Conservation (phyloP, 2,888 invertebrate species). For the Drosophila mulleri region DNA sequence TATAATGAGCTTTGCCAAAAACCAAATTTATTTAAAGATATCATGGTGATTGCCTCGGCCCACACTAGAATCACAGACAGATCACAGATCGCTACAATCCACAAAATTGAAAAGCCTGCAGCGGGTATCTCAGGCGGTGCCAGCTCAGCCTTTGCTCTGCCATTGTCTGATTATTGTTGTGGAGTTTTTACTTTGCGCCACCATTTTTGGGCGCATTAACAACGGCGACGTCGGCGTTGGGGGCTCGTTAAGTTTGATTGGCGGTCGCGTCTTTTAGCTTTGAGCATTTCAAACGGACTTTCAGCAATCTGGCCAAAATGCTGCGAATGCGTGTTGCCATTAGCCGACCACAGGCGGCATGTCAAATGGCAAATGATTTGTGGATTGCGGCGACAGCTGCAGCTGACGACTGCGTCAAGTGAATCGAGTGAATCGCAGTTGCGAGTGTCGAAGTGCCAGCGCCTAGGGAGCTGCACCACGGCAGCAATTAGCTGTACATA, state of each 20-base stretch:
- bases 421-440: slow-evolving; percentile 18
- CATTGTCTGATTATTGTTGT: slow-evolving; percentile 27
- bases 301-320: slow-evolving; percentile 71
- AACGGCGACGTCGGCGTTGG: slow-evolving; percentile 34
- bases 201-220: slow-evolving; percentile 64
- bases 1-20: neutral
- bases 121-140: neutral
- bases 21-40: neutral
- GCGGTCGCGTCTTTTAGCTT: slow-evolving; percentile 43
- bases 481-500: slow-evolving; percentile 65
- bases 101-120: neutral
- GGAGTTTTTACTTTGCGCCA: slow-evolving; percentile 51
- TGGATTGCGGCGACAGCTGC: slow-evolving; percentile 38
- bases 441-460: slow-evolving; percentile 28
- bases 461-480: slow-evolving; percentile 45
- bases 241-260: slow-evolving; percentile 52
- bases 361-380: slow-evolving; percentile 79
- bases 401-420: slow-evolving; percentile 40
- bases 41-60: neutral
- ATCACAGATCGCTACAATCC: neutral
- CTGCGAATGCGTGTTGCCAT: slow-evolving; percentile 66
- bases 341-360: slow-evolving; percentile 74
- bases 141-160: slow-evolving; percentile 15
- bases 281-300: slow-evolving; percentile 35
- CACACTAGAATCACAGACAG: slow-evolving; percentile 11